Evolutionary conservation across 2,113 vertebrate species (phyloP).

Genomic region (Chloroceryle aenea): DNA sequence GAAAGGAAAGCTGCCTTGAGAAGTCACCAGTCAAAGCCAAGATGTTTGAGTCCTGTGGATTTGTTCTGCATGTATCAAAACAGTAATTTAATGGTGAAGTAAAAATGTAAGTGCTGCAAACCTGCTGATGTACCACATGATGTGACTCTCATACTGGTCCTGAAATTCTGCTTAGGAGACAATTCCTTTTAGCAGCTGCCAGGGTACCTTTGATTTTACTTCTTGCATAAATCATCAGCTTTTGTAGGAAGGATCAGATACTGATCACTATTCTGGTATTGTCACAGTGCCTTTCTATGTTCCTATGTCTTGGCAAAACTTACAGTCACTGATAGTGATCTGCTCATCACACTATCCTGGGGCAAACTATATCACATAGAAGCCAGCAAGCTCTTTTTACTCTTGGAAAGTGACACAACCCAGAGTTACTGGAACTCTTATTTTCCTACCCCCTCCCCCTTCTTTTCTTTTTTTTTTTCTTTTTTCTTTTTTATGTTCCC

Average conservation of each 20-base stretch:
- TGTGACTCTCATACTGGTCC: neutral
- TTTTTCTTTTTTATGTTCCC: neutral
- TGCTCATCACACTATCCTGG: neutral
- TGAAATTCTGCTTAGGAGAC: neutral
- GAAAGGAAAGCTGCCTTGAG: neutral
- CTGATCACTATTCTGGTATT: neutral
- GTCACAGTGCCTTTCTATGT: neutral
- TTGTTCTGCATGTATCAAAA: neutral
- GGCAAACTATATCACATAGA: neutral
- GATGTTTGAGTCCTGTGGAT: neutral
- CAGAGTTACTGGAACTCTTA: constrained; percentile 33
- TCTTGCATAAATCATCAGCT: neutral
- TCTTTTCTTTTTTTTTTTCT: neutral
- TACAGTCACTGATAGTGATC: neutral
- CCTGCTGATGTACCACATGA: neutral
- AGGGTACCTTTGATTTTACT: neutral
- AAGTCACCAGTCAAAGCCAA: neutral
- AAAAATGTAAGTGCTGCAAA: neutral
- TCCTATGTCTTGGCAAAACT: neutral
- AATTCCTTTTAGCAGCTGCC: neutral
- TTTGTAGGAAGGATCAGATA: neutral
- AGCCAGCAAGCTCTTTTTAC: neutral
- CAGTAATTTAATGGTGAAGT: neutral
- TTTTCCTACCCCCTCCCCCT: neutral
- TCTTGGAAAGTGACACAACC: constrained; percentile 6